Evolutionary conservation across 2,888 invertebrate genomes (phyloP), one percentile per base, ranked within the genome.

Genomic region (Sphaeridia pumilis): DNA sequence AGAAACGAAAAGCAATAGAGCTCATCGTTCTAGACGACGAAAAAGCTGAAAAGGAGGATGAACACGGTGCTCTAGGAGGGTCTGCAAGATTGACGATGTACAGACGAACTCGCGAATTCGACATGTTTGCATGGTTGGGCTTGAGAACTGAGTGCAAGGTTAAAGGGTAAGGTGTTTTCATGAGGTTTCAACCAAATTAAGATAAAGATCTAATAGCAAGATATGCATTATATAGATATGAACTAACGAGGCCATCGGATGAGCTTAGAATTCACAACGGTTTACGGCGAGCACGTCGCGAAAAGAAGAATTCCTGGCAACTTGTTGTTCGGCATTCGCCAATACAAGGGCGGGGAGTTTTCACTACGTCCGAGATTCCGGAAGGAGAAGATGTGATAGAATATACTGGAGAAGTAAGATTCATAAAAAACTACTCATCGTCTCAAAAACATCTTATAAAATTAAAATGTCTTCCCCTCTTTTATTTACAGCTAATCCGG

Each of bases 51-150:
- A 42, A 4, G 5, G 53, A 48, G 26, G 45, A 44, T 28, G 5
- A n/a, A 2, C 31, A n/a, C 2, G 38, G 7, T 36, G 78, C 78
- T 54, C 74, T 75, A 21, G 80, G 78, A 69, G 92, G 90, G 2
- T 81, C 87, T 67, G 84, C 84, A 0, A 78, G 93, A 28, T 83
- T 84, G 21, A 86, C 88, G 49, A 80, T 84, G 0, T 84, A 80
- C 65, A 78, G 76, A 61, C 77, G 76, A 31, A 72, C 79, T 46
- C 70, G 71, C 51, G 71, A 71, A 1, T 70, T 70, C 56, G 94
- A 94, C 69, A 90, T 93, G 84, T 95, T 95, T 69, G 87, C 89
- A 66, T 94, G 93, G 88, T 76, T 94, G 67, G 94, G 95, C 74
- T 93, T 92, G 38, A 20, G 17, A 17, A 7, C 17, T 20, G 38